Percentiles rank a stretch among this genome's conserved stretches.
These are phyloP conservation scores for Diachasmimorpha longicaudata DNA, from an alignment of 1,140 invertebrate species.

Conservation along the genomic window DNA sequence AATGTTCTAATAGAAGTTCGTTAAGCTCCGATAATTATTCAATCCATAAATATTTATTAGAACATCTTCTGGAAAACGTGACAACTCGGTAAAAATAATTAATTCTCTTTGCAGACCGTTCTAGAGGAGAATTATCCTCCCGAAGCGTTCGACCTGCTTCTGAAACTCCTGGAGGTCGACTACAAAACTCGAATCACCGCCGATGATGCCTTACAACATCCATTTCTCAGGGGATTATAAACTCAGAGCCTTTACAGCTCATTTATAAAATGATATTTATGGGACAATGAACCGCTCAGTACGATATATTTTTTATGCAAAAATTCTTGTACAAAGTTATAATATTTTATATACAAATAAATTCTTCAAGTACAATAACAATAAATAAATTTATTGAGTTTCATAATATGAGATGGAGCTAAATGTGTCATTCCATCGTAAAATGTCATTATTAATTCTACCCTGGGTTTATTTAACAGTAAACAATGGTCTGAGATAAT, in stretches of 20 bases:
- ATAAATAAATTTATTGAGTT: background rate
- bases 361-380: slow-evolving; percentile 10
- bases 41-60: too few species aligned
- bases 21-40: too few species aligned
- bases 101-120: slow-evolving; percentile 35
- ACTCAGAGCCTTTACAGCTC: background rate
- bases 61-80: too few species aligned
- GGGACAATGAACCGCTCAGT: background rate
- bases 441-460: background rate
- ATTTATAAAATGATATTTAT: background rate
- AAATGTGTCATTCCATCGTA: background rate
- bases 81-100: background rate
- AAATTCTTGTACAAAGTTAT: slow-evolving; percentile 6
- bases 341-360: slow-evolving; percentile 18
- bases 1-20: too few species aligned
- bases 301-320: background rate
- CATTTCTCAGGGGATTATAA: slow-evolving; percentile 67
- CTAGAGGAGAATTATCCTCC: slow-evolving; percentile 65
- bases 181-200: slow-evolving; percentile 76
- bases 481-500: too few species aligned
- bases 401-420: background rate
- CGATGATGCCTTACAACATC: slow-evolving; percentile 74
- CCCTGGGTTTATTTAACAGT: too few species aligned
- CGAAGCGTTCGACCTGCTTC: slow-evolving; percentile 76
- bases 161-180: slow-evolving; percentile 77